These are phyloP conservation scores for Agelastica alni DNA, from an alignment of 2,888 invertebrate species.

Conservation along the genomic window DNA sequence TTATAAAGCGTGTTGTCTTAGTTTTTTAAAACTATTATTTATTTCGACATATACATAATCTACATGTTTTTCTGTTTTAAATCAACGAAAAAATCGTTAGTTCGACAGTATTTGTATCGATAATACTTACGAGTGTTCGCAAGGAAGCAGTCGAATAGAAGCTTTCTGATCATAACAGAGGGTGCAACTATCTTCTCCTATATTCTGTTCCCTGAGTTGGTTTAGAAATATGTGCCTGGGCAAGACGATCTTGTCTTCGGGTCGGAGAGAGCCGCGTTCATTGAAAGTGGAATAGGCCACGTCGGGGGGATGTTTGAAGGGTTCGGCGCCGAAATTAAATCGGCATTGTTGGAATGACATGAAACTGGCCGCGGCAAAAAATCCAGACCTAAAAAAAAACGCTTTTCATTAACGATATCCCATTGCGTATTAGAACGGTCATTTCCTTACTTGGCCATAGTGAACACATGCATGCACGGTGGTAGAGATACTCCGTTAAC, in stretches of 20 bases:
- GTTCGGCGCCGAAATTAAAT: slow-evolving; percentile 86
- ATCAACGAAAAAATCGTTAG: no score
- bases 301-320: slow-evolving; percentile 77
- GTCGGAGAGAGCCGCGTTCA: slow-evolving; percentile 72
- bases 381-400: slow-evolving; percentile 70
- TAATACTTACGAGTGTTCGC: slow-evolving; percentile 75
- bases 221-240: slow-evolving; percentile 82
- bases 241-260: slow-evolving; percentile 76
- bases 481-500: slow-evolving; percentile 77
- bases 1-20: no score
- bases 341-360: slow-evolving; percentile 96
- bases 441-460: slow-evolving; percentile 74
- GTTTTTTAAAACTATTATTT: no score
- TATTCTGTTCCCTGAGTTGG: slow-evolving; percentile 71
- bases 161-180: slow-evolving; percentile 84
- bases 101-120: no score
- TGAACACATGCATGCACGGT: slow-evolving; percentile 75
- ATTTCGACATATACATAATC: no score
- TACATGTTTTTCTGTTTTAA: no score
- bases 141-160: slow-evolving; percentile 75
- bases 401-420: slow-evolving; percentile 33
- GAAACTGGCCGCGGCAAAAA: slow-evolving; percentile 93
- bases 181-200: slow-evolving; percentile 83
- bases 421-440: no score
- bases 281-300: slow-evolving; percentile 76